Conservation (phyloP, 2,113 vertebrate species). For the Phaethornis superciliosus region DNA sequence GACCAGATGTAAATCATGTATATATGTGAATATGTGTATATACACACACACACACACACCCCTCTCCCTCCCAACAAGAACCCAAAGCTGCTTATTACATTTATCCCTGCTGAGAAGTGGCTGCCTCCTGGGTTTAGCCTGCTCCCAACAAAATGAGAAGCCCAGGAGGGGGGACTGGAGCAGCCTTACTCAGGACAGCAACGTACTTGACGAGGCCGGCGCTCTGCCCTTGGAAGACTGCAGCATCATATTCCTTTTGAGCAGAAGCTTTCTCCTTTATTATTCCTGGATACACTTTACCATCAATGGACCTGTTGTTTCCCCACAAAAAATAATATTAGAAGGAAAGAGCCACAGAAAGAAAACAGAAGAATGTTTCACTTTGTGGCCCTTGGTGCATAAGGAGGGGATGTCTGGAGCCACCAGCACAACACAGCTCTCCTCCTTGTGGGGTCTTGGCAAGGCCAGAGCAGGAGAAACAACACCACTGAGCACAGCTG, state of each 20-base stretch:
- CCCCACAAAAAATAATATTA: neutral
- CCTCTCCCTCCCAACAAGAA: neutral
- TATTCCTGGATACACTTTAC: constrained; percentile 81
- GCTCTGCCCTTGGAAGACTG: constrained; percentile 81
- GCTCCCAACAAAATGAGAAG: neutral
- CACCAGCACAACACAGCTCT: neutral
- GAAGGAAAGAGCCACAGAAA: neutral
- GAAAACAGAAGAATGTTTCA: neutral
- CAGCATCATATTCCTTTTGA: constrained; percentile 78
- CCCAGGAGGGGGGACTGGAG: neutral
- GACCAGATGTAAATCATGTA: neutral
- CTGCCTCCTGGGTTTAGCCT: neutral
- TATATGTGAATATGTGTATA: neutral
- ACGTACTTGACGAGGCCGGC: constrained; percentile 85
- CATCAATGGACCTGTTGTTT: constrained; percentile 84
- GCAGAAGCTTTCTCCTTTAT: constrained; percentile 87
- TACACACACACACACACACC: fast-evolving
- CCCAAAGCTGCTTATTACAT: neutral
- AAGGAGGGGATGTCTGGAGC: neutral
- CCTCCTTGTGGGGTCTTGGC: neutral
- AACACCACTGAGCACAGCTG: fast-evolving
- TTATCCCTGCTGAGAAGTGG: neutral
- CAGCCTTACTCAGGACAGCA: neutral
- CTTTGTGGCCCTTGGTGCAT: neutral
- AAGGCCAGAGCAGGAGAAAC: neutral